Percentiles rank a stretch among this genome's conserved stretches.
Conservation (phyloP, 1,140 invertebrate genomes). For the Leptestheria dahalacensis region DNA sequence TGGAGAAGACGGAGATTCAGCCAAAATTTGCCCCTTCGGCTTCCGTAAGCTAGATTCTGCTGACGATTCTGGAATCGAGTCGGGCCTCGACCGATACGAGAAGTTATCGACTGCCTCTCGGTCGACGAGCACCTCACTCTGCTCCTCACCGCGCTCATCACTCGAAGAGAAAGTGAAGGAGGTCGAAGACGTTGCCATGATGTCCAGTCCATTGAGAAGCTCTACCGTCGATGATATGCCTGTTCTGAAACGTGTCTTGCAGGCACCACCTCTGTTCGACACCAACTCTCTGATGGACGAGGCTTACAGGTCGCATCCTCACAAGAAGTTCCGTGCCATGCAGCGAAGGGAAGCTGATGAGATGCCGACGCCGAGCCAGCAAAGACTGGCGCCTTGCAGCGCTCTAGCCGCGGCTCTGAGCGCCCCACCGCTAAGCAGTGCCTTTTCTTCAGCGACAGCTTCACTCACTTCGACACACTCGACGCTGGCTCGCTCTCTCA, state of each 20-base stretch:
- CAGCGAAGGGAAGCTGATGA: conserved; percentile 9
- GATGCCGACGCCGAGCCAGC: neutral
- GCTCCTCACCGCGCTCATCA: conserved; percentile 43
- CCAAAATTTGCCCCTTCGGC: neutral
- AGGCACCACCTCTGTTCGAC: conserved; percentile 76
- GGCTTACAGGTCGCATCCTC: conserved; percentile 62
- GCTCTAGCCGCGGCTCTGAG: neutral
- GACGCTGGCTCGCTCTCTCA: conserved; percentile 66
- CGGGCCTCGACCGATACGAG: conserved; percentile 51
- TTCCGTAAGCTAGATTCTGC: conserved; percentile 71
- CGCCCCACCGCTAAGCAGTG: conserved; percentile 4
- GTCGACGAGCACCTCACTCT: conserved; percentile 23
- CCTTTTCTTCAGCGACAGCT: conserved; percentile 19
- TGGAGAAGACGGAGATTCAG: conserved; percentile 30
- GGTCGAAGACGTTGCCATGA: conserved; percentile 26
- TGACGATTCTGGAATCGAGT: conserved; percentile 81
- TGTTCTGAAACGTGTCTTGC: conserved; percentile 73
- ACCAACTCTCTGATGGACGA: conserved; percentile 83
- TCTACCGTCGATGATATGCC: conserved; percentile 71
- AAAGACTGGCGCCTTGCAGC: neutral
- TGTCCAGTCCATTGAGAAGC: neutral
- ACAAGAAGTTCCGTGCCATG: conserved; percentile 72
- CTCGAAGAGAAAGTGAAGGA: conserved; percentile 51
- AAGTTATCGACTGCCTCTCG: conserved; percentile 43
- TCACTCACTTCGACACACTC: conserved; percentile 67